Percentiles rank a stretch among this genome's conserved stretches.
Evolutionary conservation across 2,797 vertebrate species (phyloP).

Genomic region (Galagoides demidoff): DNA sequence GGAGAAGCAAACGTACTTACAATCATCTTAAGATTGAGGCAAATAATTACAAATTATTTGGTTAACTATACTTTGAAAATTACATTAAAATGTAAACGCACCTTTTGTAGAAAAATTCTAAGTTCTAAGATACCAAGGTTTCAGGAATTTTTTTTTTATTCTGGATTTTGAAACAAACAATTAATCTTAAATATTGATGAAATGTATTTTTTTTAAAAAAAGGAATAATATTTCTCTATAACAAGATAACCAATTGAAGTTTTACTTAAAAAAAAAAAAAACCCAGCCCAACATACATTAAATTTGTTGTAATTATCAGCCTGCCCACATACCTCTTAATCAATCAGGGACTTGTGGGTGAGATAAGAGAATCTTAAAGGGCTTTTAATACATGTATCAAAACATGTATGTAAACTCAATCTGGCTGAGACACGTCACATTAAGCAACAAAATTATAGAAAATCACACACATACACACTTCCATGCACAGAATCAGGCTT

Average conservation of each 20-base stretch:
- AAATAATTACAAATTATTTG: constrained; percentile 21
- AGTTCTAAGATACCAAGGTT: background rate
- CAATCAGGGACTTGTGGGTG: background rate
- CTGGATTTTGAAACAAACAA: background rate
- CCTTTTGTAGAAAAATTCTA: background rate
- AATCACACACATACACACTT: background rate
- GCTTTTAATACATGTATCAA: background rate
- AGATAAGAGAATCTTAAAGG: background rate
- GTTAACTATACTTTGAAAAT: background rate
- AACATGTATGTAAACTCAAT: background rate
- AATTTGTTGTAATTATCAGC: background rate
- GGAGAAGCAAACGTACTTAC: background rate
- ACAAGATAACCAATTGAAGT: constrained; percentile 11
- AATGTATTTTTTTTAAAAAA: background rate
- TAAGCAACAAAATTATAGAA: background rate
- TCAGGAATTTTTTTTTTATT: background rate
- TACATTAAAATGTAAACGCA: background rate
- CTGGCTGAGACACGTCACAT: background rate
- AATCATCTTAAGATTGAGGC: background rate
- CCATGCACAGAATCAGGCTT: background rate
- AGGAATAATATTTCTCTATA: constrained; percentile 1
- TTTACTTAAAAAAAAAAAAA: background rate
- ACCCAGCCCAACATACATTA: background rate
- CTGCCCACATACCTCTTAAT: background rate
- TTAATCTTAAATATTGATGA: background rate